A percentile compares a stretch with the other conserved stretches of the same genome.
These are phyloP conservation scores for Ornithorhynchus anatinus DNA, from an alignment of 2,113 vertebrate genomes.

Conservation along the genomic window DNA sequence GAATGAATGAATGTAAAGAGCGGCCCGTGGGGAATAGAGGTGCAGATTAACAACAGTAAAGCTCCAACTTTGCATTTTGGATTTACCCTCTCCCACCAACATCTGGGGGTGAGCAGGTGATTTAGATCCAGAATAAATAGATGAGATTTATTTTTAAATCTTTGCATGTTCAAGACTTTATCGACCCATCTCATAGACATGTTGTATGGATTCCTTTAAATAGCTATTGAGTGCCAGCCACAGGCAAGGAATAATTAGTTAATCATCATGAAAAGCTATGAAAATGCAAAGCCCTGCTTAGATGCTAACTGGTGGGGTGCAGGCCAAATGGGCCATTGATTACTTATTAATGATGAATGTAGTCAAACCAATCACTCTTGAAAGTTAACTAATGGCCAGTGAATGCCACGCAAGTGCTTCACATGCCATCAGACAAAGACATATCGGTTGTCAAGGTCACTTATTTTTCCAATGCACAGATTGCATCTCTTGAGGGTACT, in stretches of 20 bases:
- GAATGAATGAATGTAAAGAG: too few relatives aligned
- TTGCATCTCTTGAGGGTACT: slow-evolving; percentile 4
- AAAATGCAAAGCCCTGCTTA: slow-evolving; percentile 5
- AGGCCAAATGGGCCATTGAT: slow-evolving; percentile 9
- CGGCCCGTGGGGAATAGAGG: too few relatives aligned
- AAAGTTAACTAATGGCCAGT: slow-evolving; percentile 8
- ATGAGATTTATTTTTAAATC: neutral
- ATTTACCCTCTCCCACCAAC: too few relatives aligned
- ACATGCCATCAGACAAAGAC: slow-evolving; percentile 17
- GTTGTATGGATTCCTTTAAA: neutral
- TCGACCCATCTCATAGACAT: neutral
- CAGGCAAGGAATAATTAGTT: slow-evolving; percentile 15
- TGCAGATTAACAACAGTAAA: too few relatives aligned
- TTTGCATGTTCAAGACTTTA: neutral
- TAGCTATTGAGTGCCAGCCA: neutral
- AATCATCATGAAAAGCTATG: neutral
- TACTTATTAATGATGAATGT: neutral
- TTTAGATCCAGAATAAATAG: neutral
- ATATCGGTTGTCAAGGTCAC: neutral
- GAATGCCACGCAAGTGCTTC: slow-evolving; percentile 8
- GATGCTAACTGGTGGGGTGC: slow-evolving; percentile 3
- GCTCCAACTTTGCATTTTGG: too few relatives aligned
- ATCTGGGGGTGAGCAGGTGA: neutral
- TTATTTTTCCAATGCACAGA: slow-evolving; percentile 2
- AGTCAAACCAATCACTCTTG: neutral